These are phyloP conservation scores for Colletes collaris DNA, from an alignment of 2,888 invertebrate genomes.

Conservation along the genomic window DNA sequence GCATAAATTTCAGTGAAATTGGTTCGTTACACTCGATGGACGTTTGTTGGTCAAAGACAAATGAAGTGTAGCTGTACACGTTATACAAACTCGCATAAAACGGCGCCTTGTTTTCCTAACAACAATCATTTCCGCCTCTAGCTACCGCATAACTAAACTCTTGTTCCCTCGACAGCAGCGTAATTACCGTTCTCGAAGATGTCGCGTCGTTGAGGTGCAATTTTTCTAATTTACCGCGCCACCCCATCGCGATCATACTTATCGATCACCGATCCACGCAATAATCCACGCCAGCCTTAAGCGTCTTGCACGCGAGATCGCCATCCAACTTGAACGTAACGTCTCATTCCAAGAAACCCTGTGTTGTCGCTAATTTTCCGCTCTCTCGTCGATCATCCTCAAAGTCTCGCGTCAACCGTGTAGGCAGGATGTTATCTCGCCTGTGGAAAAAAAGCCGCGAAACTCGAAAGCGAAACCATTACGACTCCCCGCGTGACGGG, in stretches of 20 bases:
- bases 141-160: too few species aligned
- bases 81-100: too few species aligned
- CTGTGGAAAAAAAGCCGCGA: slow-evolving; percentile 8
- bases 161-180: too few species aligned
- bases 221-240: slow-evolving; percentile 21
- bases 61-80: too few species aligned
- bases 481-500: slow-evolving; percentile 1
- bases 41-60: too few species aligned
- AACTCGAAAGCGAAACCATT: slow-evolving; percentile 36
- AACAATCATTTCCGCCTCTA: too few species aligned
- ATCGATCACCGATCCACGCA: slow-evolving; percentile 42
- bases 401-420: slow-evolving; percentile 19
- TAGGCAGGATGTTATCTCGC: slow-evolving; percentile 18
- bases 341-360: slow-evolving; percentile 46
- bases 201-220: neutral
- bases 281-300: slow-evolving; percentile 31
- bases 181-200: too few species aligned
- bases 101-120: too few species aligned
- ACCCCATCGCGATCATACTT: slow-evolving; percentile 25
- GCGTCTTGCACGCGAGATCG: slow-evolving; percentile 43
- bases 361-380: slow-evolving; percentile 54
- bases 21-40: too few species aligned
- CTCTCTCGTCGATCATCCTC: slow-evolving; percentile 58
- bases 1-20: too few species aligned
- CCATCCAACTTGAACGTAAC: slow-evolving; percentile 36